These are phyloP conservation scores for Hydractinia echinata DNA, from an alignment of 30 jellyfish, hydroid and myxozoan genomes.

Conservation along the genomic window DNA sequence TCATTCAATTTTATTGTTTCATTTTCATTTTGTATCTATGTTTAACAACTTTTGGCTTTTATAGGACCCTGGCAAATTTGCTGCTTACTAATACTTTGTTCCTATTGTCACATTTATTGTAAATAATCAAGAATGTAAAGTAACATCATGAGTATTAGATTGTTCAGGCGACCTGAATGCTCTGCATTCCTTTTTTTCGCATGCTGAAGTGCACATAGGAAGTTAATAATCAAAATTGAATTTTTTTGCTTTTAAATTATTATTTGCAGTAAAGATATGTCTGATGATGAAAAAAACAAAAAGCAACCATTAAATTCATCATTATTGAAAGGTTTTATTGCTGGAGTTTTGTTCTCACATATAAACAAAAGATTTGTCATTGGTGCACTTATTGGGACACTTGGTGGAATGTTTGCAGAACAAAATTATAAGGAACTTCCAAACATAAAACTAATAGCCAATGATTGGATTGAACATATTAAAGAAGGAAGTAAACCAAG, in stretches of 20 bases:
- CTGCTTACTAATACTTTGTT: no score
- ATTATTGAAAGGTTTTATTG: conserved; percentile 35
- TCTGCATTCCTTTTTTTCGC: no score
- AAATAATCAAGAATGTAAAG: no score
- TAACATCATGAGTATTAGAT: no score
- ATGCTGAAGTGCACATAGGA: no score
- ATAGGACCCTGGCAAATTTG: no score
- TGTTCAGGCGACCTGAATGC: no score
- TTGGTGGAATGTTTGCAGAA: conserved; percentile 28
- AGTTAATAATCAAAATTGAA: no score
- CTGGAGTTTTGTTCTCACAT: conserved; percentile 42
- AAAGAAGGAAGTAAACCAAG: conserved; percentile 26
- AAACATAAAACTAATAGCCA: conserved; percentile 1
- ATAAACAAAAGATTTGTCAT: conserved; percentile 27
- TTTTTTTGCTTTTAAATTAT: not conserved
- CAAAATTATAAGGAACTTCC: conserved; percentile 29
- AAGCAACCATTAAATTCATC: conserved; percentile 28
- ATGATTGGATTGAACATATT: not conserved
- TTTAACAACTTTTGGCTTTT: no score
- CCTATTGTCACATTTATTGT: no score
- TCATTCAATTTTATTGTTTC: no score
- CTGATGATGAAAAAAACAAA: conserved; percentile 17
- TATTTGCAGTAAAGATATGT: not conserved
- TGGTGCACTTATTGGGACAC: conserved; percentile 37
- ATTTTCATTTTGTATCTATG: no score